Percentiles rank a stretch among this genome's conserved stretches.
phyloP scores from a whole-genome alignment of 2,113 vertebrate genomes.

The Ictalurus punctatus region DNA sequence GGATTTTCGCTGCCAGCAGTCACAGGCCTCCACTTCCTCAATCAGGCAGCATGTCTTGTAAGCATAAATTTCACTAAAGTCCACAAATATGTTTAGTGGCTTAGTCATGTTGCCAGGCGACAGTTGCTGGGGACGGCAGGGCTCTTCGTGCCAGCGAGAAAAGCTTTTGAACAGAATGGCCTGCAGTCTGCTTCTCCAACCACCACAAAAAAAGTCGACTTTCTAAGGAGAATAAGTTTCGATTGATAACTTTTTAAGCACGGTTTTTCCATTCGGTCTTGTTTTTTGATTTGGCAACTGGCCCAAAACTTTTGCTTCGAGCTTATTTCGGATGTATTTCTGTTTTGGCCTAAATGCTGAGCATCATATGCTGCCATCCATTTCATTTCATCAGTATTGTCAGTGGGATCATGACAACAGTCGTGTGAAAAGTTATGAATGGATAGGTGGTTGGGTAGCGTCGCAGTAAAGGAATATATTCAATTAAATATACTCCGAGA shows the following conservation, averaged over 20 bases:
- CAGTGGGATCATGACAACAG: background rate
- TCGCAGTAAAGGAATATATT: background rate
- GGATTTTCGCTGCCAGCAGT: background rate
- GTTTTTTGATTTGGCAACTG: background rate
- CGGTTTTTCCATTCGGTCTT: background rate
- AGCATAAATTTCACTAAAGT: conserved; percentile 71
- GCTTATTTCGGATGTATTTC: background rate
- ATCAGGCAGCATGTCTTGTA: conserved; percentile 72
- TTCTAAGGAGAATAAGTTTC: conserved; percentile 23
- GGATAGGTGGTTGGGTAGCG: background rate
- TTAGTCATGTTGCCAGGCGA: conserved; percentile 79
- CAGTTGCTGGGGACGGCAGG: conserved; percentile 67
- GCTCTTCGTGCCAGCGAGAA: conserved; percentile 57
- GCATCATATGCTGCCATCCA: background rate
- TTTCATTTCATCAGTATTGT: background rate
- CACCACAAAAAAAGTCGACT: conserved; percentile 5
- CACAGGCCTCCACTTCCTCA: conserved; percentile 59
- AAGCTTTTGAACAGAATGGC: conserved; percentile 48
- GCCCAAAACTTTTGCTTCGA: background rate
- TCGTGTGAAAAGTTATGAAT: background rate
- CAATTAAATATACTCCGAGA: background rate
- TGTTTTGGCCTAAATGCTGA: background rate
- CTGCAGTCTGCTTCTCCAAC: conserved; percentile 44
- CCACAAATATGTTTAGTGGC: conserved; percentile 74
- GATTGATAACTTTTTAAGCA: conserved; percentile 27